Base-by-base conservation (phyloP, 1,140 invertebrate species). In the Pseudomyrmex flavicornis region DNA sequence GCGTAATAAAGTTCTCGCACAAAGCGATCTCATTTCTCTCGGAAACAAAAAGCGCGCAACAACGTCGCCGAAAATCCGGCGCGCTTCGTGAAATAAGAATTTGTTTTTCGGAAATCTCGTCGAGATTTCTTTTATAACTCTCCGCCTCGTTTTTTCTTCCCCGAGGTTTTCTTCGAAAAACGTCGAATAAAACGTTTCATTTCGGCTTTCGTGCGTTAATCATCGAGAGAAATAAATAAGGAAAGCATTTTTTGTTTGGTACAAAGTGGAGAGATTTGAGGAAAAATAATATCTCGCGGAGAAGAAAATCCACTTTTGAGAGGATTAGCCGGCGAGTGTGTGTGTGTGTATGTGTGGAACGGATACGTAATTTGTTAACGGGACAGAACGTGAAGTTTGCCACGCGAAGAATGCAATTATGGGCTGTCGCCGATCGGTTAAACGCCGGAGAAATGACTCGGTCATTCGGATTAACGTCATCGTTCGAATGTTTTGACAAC, bases 321-420 rank as follows among this genome's bases (percentile, higher is more conserved):
- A 35, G 7, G 35, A 35, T 79, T 58, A 59, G 12, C 5, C 15
- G 5, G 15, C 22, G 15, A 44, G 22, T 15, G 35, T 1, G 20
- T 82, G 26, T 46, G 15, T 54, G 22, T 15, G 35, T 54, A n/a
- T 15, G 35, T 1, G 20, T 82, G 26, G 8, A 63, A 74, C 56
- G 48, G 69, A 82, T 52, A n/a, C 22, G 12, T 54, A 63, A 46
- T 62, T 54, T 50, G 26, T 73, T n/a, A 17, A 50, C 13, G 35
- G 17, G 2, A 12, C 13, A 10, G 22, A 12, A 10, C 5, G 4
- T 22, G 58, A 84, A 26, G 52, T 13, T 22, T 7, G 17, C 54
- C n/a, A 2, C 35, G 20, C 56, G 72, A 75, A 61, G 62, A 77
- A 83, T 70, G 50, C 68, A 65, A 52, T 84, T 69, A 69, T 83